A percentile compares a stretch with the other conserved stretches of the same genome.
Evolutionary conservation across 1,140 invertebrate genomes (phyloP).

Genomic region (Macrostomum lignano): DNA sequence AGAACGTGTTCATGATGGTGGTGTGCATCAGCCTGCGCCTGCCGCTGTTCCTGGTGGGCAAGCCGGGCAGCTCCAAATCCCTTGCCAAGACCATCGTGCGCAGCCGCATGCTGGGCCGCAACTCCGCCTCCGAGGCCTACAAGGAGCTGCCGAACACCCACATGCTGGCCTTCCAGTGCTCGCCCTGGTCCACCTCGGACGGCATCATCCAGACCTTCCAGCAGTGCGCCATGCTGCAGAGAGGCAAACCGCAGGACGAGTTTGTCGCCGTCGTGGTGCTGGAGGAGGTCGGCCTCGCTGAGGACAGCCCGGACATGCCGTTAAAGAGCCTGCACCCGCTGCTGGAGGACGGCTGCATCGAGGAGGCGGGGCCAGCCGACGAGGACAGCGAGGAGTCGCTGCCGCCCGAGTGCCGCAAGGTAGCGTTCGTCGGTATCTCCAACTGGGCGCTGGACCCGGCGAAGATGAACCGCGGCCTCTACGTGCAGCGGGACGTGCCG

Average conservation of each 20-base stretch:
- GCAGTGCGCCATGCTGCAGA: slow-evolving; percentile 15
- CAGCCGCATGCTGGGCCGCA: slow-evolving; percentile 18
- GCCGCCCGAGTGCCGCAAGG: slow-evolving; percentile 10
- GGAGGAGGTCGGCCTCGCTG: slow-evolving; percentile 22
- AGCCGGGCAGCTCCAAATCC: slow-evolving; percentile 21
- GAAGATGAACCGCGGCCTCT: no score
- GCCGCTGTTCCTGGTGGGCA: slow-evolving; percentile 19
- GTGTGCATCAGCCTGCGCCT: slow-evolving; percentile 16
- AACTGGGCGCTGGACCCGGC: slow-evolving; percentile 22
- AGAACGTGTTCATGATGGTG: slow-evolving; percentile 21
- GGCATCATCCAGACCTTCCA: slow-evolving; percentile 16
- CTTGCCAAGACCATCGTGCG: slow-evolving; percentile 16
- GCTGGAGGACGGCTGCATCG: slow-evolving; percentile 15
- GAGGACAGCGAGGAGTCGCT: no score
- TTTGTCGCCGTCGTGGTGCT: slow-evolving; percentile 19
- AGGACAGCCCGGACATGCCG: slow-evolving; percentile 11
- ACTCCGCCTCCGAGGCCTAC: no score
- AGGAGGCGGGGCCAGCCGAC: slow-evolving; percentile 12
- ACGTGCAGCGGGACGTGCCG: slow-evolving; percentile 15
- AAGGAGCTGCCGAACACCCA: slow-evolving; percentile 12
- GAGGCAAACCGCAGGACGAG: slow-evolving; percentile 11
- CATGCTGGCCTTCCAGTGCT: slow-evolving; percentile 21
- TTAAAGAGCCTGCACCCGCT: slow-evolving; percentile 15
- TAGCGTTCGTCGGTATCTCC: slow-evolving; percentile 20
- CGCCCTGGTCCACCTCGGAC: no score